Percentiles rank a stretch among this genome's conserved stretches.
phyloP scores from a whole-genome alignment of 2,113 vertebrate species.

The Sphaerodactylus townsendi region DNA sequence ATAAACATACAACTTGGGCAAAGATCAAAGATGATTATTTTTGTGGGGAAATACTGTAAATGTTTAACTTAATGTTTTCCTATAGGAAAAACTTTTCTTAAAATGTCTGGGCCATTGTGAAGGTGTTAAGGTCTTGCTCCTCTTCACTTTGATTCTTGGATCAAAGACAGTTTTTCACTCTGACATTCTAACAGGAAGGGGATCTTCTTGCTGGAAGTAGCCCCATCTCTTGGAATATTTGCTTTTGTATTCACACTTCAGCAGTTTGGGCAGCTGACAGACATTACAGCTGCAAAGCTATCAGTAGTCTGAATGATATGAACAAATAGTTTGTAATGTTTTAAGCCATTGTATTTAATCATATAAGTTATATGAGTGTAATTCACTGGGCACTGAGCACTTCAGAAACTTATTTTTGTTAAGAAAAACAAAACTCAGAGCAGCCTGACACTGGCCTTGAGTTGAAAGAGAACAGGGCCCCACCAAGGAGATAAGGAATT shows the following conservation, averaged over 20 bases:
- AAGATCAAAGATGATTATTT: background rate
- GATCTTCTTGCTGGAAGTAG: background rate
- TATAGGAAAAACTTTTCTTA: background rate
- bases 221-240: background rate
- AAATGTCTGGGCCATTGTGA: background rate
- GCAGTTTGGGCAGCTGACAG: background rate
- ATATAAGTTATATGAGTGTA: no score
- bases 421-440: no score
- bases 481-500: no score
- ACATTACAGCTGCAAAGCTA: no score
- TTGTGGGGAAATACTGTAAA: background rate
- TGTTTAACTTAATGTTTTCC: background rate
- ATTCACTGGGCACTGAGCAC: no score
- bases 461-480: no score
- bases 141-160: background rate
- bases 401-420: no score
- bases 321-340: no score
- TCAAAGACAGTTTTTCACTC: slow-evolving; percentile 6
- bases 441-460: no score
- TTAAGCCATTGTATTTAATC: no score
- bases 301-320: no score
- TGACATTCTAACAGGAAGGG: background rate
- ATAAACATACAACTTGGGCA: background rate
- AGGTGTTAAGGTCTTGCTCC: background rate
- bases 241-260: background rate